These are phyloP conservation scores for Drosophila seguyi DNA, from an alignment of 1,140 invertebrate genomes.

Conservation along the genomic window DNA sequence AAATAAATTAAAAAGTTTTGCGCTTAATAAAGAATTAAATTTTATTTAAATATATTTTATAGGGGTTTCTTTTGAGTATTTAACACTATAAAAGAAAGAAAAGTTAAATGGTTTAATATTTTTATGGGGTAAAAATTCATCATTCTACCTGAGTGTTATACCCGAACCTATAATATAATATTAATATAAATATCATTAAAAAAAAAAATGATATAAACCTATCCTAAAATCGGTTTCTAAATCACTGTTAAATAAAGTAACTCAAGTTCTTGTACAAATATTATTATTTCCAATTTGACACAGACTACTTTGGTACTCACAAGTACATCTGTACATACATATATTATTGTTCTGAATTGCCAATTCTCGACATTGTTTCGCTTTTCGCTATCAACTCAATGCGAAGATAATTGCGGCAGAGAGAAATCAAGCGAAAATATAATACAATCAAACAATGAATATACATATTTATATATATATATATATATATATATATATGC, in stretches of 20 bases:
- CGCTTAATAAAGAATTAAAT: no score
- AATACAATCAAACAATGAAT: constrained; percentile 23
- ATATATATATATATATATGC: no score
- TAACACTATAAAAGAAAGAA: no score
- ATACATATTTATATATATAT: not conserved
- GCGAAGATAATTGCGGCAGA: constrained; percentile 41
- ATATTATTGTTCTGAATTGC: constrained; percentile 26
- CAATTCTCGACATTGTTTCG: constrained; percentile 30
- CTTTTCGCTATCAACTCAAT: constrained; percentile 29
- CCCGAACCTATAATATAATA: no score
- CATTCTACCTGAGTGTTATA: no score
- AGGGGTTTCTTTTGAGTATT: no score
- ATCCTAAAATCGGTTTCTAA: not conserved
- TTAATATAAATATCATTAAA: no score
- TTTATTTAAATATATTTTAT: no score
- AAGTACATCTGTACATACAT: not conserved
- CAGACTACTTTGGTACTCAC: not conserved
- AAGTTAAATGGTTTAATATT: no score
- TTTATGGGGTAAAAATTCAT: no score
- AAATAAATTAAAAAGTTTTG: not conserved
- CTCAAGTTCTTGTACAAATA: not conserved
- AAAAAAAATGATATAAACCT: no score
- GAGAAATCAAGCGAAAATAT: constrained; percentile 31
- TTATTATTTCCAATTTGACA: not conserved
- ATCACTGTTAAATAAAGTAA: not conserved